Evolutionary conservation across 2,113 vertebrate species (phyloP), one percentile per base, ranked within the genome.

Genomic region (Arvicanthis niloticus): DNA sequence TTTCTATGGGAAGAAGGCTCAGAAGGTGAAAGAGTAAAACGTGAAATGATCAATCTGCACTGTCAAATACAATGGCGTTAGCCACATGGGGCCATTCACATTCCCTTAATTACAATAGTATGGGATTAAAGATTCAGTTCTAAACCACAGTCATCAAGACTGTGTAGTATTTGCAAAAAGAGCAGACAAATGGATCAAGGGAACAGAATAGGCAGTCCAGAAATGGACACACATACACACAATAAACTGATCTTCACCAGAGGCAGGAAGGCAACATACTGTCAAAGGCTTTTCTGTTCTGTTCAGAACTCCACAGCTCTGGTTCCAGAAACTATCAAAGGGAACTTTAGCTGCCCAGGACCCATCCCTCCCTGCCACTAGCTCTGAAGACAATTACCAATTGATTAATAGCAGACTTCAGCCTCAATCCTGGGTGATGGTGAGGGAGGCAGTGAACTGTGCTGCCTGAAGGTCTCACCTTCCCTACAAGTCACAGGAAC

Each of bases 101-200:
- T 34, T 73, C 82, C 76, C 24, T 89, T 85, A 53, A n/a, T 34
- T 67, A 17, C 82, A 60, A 62, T 70, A 53, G 90, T 81, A 86
- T 91, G 85, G 73, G 94, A 82, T 91, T 34, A n/a, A 94, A 95
- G 92, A 75, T 94, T 58, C 17, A 81, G 6, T 62, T 91, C 48
- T 37, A 81, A 62, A n/a, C 70, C 88, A 84, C 1, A 84, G 26
- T 88, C 56, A 96, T 45, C 62, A 88, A 65, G 92, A 80, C 21
- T 34, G 40, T 48, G 31, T 60, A 40, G 2, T 67, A 60, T 56
- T 58, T 92, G 40, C 24, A 24, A 80, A 80, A 93, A 88, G 62
- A 91, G 72, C 0, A 75, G 78, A 90, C 22, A 40, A 53, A 45
- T 68, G 65, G 82, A 85, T 56, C 3, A 21, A 24, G 53, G 73